Percentiles rank a stretch among this genome's conserved stretches.
Conservation (phyloP, 2,888 invertebrate genomes). For the Vannuccia rotundouncinata region DNA sequence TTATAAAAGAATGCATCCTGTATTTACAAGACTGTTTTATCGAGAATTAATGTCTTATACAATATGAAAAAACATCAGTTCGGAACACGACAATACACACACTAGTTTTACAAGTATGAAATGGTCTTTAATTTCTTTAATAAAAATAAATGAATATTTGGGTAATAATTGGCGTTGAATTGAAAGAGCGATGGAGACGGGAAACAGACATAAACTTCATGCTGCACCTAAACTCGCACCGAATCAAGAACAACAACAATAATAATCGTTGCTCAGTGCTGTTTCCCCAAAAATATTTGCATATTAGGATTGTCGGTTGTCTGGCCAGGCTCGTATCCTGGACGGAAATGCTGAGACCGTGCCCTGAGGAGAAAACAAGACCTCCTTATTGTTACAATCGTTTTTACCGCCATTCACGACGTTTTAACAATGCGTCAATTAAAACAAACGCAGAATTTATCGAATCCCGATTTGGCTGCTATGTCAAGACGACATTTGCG, state of each 20-base stretch:
- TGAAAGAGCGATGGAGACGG: background rate
- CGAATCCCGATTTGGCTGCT: background rate
- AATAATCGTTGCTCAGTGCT: background rate
- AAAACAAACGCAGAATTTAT: slow-evolving; percentile 26
- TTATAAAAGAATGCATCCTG: too few relatives aligned
- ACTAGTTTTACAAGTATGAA: too few relatives aligned
- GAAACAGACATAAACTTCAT: background rate
- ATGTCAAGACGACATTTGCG: background rate
- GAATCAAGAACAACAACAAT: background rate
- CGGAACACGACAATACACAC: too few relatives aligned
- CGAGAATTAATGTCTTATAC: too few relatives aligned
- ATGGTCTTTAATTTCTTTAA: background rate
- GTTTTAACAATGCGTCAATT: slow-evolving; percentile 23
- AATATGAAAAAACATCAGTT: too few relatives aligned
- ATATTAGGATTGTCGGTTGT: slow-evolving; percentile 7
- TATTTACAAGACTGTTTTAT: too few relatives aligned
- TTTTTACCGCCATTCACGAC: slow-evolving; percentile 26
- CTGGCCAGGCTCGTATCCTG: background rate
- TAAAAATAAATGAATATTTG: background rate
- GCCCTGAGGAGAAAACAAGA: background rate
- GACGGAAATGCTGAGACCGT: slow-evolving; percentile 5
- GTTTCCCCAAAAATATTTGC: slow-evolving; percentile 9
- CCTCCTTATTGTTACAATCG: slow-evolving; percentile 26
- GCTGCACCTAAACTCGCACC: background rate
- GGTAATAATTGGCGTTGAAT: background rate